Evolutionary conservation across 1,140 invertebrate genomes (phyloP), one percentile per base, ranked within the genome.

Genomic region (Leptopilina boulardi): DNA sequence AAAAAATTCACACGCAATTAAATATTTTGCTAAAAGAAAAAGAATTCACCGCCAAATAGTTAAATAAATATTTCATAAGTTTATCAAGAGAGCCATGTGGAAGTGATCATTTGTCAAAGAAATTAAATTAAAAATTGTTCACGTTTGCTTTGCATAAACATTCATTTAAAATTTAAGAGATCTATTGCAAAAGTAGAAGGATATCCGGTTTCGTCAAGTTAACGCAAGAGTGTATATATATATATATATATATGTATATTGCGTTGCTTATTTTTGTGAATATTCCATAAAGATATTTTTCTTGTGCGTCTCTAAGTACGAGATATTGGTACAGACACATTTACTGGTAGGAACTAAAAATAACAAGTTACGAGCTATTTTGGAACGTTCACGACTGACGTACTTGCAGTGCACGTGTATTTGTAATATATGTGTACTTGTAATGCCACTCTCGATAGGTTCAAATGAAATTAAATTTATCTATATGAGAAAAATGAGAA

Each of bases 341-440:
- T 85, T 83, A 83, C 77, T 77, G 70, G 79, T 73, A 78, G 71
- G 9, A 73, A 81, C 83, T 78, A 75, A 81, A 88, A 87, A 88
- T 88, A 88, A 30, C 51, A 42, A 41, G 44, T 72, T 74, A 77
- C 78, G 73, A 77, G 82, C 84, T 87, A 88, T 88, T 86, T 87
- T 75, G 72, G 80, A 78, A 70, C 76, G 80, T 78, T 26, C 80
- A 81, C 72, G 80, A 80, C 82, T 80, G 82, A 83, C 78, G 82
- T 79, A 73, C 80, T 78, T 78, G 80, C 82, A 77, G 47, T 51
- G 23, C 59, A 66, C 26, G 26, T 30, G 15, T 15, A 66, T 66
- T 26, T 66, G 10, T 13, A 3, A 21, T 15, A 21, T 30, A 34
- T 30, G 11, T 18, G 23, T 3, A 66, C 11, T 30, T 66, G 56